Evolutionary conservation across 2,797 vertebrate genomes (phyloP).

Genomic region (Alcedo atthis): DNA sequence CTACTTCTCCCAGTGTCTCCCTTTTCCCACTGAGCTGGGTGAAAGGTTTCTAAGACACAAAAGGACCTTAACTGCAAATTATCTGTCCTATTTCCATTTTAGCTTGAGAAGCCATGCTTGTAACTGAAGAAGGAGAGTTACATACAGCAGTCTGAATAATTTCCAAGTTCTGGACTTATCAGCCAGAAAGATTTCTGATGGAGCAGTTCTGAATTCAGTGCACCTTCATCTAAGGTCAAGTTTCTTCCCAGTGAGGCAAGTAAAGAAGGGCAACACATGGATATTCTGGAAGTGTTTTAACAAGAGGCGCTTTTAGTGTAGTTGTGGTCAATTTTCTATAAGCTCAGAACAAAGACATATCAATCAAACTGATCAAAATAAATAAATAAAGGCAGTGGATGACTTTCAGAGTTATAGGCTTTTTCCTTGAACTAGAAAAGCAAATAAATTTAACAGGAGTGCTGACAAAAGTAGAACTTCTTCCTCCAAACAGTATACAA

Average conservation of each 20-base stretch:
- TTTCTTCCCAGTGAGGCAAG: neutral
- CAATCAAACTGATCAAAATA: slow-evolving; percentile 54
- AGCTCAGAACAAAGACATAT: slow-evolving; percentile 51
- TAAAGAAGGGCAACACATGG: neutral
- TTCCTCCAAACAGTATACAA: slow-evolving; percentile 64
- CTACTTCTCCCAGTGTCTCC: neutral
- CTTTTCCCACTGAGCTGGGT: neutral
- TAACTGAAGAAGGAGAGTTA: neutral
- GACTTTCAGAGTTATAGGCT: slow-evolving; percentile 62
- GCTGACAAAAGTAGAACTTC: slow-evolving; percentile 70
- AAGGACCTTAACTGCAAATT: neutral
- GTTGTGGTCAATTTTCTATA: slow-evolving; percentile 14
- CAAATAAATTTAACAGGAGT: slow-evolving; percentile 70
- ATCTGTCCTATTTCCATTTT: neutral
- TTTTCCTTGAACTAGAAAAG: slow-evolving; percentile 71
- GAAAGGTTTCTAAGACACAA: neutral
- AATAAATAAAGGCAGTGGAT: slow-evolving; percentile 55
- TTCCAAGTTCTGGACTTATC: neutral
- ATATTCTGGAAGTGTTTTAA: slow-evolving; percentile 18
- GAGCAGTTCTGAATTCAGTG: neutral
- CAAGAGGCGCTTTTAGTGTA: slow-evolving; percentile 29
- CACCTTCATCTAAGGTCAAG: slow-evolving; percentile 19
- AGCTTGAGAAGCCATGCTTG: neutral
- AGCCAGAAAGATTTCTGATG: neutral
- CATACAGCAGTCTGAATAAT: neutral